Evolutionary conservation across 1,140 invertebrate genomes (phyloP).

Genomic region (Berghia stephanieae): DNA sequence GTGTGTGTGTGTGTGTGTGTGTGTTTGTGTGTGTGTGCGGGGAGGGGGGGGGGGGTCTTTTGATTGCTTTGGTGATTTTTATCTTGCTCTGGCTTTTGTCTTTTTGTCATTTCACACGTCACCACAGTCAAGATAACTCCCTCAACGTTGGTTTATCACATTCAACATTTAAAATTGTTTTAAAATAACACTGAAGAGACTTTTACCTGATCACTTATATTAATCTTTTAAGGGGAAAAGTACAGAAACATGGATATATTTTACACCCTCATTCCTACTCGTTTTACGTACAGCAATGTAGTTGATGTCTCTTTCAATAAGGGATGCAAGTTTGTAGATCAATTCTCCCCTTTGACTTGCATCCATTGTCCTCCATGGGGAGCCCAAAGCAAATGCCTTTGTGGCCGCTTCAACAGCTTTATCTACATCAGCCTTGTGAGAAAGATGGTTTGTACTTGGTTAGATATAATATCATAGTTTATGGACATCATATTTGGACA

Average conservation of each 20-base stretch:
- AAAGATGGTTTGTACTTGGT: neutral
- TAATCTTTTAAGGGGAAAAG: neutral
- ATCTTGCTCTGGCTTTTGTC: no score
- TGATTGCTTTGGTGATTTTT: no score
- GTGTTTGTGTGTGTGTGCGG: no score
- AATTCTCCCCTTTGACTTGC: constrained; percentile 84
- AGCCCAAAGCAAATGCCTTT: constrained; percentile 70
- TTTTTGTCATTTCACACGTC: neutral
- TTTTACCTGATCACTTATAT: neutral
- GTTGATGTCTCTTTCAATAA: constrained; percentile 78
- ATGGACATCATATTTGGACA: neutral
- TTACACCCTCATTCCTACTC: neutral
- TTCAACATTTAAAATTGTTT: neutral
- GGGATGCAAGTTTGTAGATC: constrained; percentile 80
- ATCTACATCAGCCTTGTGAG: constrained; percentile 51
- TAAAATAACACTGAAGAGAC: neutral
- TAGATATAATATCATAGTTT: neutral
- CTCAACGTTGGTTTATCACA: neutral
- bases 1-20: no score
- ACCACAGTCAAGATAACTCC: neutral
- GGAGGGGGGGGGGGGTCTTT: no score
- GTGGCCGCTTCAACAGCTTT: constrained; percentile 85
- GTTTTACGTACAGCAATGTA: constrained; percentile 73
- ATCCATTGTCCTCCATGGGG: constrained; percentile 90
- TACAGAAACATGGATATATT: neutral